Base-by-base conservation (phyloP, 2,888 invertebrate species). In the Coleophora deauratella region DNA sequence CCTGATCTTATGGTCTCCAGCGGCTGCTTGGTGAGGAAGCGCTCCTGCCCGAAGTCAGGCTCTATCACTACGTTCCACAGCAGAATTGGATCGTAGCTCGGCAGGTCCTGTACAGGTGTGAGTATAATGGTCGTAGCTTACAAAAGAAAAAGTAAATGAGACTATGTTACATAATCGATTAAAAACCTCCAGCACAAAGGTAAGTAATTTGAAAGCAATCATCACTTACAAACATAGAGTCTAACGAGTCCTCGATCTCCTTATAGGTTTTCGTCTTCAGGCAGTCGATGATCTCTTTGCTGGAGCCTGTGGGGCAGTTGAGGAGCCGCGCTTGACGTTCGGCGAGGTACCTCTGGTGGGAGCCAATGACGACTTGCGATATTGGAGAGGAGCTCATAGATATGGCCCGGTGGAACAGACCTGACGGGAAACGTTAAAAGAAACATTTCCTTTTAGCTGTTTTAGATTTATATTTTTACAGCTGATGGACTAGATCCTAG, bases 351-450 rank as follows among this genome's bases (percentile, higher is more conserved):
- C 87, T 57, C 57, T 90, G 90, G 46, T 90, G 66, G 0, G 63
- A 49, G 0, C 88, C 87, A 9, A 89, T 65, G 1, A 87, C 76
- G 63, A 81, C 84, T 35, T 89, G 88, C 1, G 82, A 80, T 0
- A 86, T 77, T 0, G 87, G 81, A 0, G 91, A 86, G 0, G 89
- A 91, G 54, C 92, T 91, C 88, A 91, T 90, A 0, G 89, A 87
- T 12, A 93, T 89, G 0, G 86, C 92, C 40, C 89, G 87, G 59
- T 93, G 91, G 66, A 93, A 93, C 0, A 93, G 72, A 37, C 90
- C 90, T 89, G 56, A 10, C 39, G 14, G 21, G n/a, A n/a, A n/a
- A n/a, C n/a, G n/a, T n/a, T n/a, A n/a, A n/a, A n/a, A n/a, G n/a
- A n/a, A n/a, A n/a, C n/a, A n/a, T n/a, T n/a, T n/a, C n/a, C n/a